Evolutionary conservation across 1,140 invertebrate genomes (phyloP), one percentile per base, ranked within the genome.

Genomic region (Drosophila varians): DNA sequence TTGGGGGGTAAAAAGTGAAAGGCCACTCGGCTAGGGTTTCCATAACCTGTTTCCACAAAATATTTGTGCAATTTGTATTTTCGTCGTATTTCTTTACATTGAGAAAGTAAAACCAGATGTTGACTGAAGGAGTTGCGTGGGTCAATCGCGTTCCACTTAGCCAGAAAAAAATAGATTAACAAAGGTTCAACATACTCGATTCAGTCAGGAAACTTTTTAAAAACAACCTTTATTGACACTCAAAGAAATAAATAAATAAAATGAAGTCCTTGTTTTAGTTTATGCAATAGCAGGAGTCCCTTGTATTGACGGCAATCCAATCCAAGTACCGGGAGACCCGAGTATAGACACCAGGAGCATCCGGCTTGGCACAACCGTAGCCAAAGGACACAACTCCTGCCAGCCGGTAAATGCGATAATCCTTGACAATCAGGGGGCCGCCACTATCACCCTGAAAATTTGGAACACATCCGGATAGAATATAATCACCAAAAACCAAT

Each of bases 321-420:
- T 91, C 84, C 70, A 89, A 55, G 18, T 91, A 91, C 9, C 80
- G 60, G 31, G 84, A 87, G 21, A 91, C 77, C 2, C 90, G 74
- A 1, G 90, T 91, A 6, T 91, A 91, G 8, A 97, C 96, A 0
- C 96, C 96, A 0, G 96, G 96, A 80, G 96, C 96, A 18, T 96
- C 95, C 0, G 96, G 95, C 88, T 97, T 96, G 2, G 96, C 96
- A 80, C 96, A 98, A 80, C 96, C 92, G 58, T 93, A 93, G 3
- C 95, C 95, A 75, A 93, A 96, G 6, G 95, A 96, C 0, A 96
- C 94, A 0, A 96, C 92, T 2, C 95, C 95, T 14, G 96, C 92
- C 96, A 97, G 7, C 95, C 96, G 91, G 96, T 98, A 3, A 95
- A 97, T 11, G 96, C 97, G 12, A 98, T n/a, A n/a, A n/a, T 95